Percentiles rank a stretch among this genome's conserved stretches.
Conservation (phyloP, 2,797 vertebrate species). For the Gila robusta region DNA sequence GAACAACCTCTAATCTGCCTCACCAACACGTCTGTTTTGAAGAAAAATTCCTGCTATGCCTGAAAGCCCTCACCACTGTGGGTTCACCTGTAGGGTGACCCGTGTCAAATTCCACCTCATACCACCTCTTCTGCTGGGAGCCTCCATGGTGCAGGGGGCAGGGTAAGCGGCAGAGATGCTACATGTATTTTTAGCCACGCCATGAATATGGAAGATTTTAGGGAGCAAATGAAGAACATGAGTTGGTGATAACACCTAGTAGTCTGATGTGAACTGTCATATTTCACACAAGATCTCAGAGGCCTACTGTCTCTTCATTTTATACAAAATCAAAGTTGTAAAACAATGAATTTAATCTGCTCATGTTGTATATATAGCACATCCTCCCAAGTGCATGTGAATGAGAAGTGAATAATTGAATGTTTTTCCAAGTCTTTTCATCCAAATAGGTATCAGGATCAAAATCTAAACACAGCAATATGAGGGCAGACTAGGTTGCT, state of each 20-base stretch:
- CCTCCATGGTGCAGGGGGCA: neutral
- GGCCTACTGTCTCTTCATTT: neutral
- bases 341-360: slow-evolving; percentile 12
- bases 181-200: slow-evolving; percentile 54
- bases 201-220: slow-evolving; percentile 52
- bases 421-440: neutral
- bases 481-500: neutral
- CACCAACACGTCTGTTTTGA: slow-evolving; percentile 20
- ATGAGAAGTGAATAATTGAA: neutral
- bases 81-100: slow-evolving; percentile 47
- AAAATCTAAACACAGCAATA: slow-evolving; percentile 10
- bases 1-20: slow-evolving; percentile 39
- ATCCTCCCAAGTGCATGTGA: neutral
- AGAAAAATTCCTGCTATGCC: slow-evolving; percentile 43
- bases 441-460: neutral
- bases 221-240: slow-evolving; percentile 32
- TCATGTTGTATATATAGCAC: neutral
- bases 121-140: slow-evolving; percentile 19
- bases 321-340: slow-evolving; percentile 12
- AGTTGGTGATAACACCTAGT: slow-evolving; percentile 12
- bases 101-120: slow-evolving; percentile 11
- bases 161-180: slow-evolving; percentile 1
- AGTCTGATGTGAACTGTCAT: slow-evolving; percentile 7
- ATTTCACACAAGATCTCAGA: slow-evolving; percentile 1
- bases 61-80: slow-evolving; percentile 11